These are phyloP conservation scores for Watsonalla cultraria DNA, from an alignment of 2,888 invertebrate species.

Conservation along the genomic window DNA sequence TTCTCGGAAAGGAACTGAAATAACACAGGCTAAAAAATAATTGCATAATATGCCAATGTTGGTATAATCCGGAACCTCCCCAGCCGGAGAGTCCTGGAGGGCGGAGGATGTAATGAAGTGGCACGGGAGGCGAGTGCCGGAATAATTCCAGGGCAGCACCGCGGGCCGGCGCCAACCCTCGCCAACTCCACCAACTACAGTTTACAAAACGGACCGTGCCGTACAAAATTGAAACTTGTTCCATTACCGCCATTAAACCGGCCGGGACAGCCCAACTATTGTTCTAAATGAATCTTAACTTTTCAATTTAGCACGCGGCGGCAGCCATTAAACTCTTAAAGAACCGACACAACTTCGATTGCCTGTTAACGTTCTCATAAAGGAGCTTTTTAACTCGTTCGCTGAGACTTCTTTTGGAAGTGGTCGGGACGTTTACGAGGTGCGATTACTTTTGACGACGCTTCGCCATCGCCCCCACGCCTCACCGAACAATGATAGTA, in stretches of 20 bases:
- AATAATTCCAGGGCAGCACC: constrained; percentile 4
- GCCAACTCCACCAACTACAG: constrained; percentile 11
- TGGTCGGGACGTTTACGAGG: not conserved
- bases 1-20: too few species aligned
- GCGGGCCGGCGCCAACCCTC: too few species aligned
- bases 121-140: not conserved
- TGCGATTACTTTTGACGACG: not conserved
- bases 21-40: too few species aligned
- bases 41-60: too few species aligned
- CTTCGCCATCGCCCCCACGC: not conserved
- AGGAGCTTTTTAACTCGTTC: constrained; percentile 23
- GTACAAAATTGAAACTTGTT: constrained; percentile 14
- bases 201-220: constrained; percentile 14
- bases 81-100: too few species aligned
- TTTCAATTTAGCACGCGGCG: constrained; percentile 27
- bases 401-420: constrained; percentile 6
- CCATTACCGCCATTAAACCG: not conserved
- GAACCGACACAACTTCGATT: constrained; percentile 30
- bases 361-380: constrained; percentile 30
- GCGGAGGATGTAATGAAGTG: too few species aligned
- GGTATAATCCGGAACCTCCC: too few species aligned
- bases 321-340: constrained; percentile 22
- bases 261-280: constrained; percentile 15
- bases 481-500: too few species aligned
- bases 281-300: constrained; percentile 32